Evolutionary conservation across 1,140 invertebrate species (phyloP), one percentile per base, ranked within the genome.

Genomic region (Oryctes rhinoceros): DNA sequence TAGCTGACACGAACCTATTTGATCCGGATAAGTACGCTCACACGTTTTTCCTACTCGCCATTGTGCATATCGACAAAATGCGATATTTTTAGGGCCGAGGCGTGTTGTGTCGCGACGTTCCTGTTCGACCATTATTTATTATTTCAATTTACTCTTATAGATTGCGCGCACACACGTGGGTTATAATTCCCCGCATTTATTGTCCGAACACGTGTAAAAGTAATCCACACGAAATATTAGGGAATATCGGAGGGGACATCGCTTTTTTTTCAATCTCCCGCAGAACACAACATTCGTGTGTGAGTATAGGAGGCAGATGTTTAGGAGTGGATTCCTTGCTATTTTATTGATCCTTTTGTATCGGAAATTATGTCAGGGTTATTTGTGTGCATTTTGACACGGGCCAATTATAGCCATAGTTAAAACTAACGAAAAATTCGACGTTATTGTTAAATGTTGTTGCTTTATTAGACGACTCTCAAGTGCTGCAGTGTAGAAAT

Each of bases 121-220:
- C n/a, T 18, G 15, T 13, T 6, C 53, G 53, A 18, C 15, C 53
- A 59, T 59, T 59, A 59, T 59, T 59, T 59, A 59, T 59, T 59
- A 59, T 59, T 59, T 59, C 53, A 59, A 59, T 59, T 59, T 59
- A 59, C 53, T 59, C 53, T 59, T 59, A 59, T 59, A 59, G 53
- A 59, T 59, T 59, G 53, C 53, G 53, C 18, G 15, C 53, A 59
- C 53, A 59, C 53, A 59, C 15, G 7, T 44, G 53, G 53, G 53
- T 59, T 59, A 59, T 59, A 59, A 59, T 59, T 59, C 53, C 53
- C 53, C 53, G 53, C 53, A 59, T 59, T 59, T 59, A 59, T 59
- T 59, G 53, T 59, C 53, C 5, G 53, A 59, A 59, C 53, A 59
- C 53, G 53, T 59, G 53, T 59, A 59, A 59, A 18, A 59, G 15